phyloP scores from a whole-genome alignment of 2,113 vertebrate genomes.

The Lucifuga dentata region DNA sequence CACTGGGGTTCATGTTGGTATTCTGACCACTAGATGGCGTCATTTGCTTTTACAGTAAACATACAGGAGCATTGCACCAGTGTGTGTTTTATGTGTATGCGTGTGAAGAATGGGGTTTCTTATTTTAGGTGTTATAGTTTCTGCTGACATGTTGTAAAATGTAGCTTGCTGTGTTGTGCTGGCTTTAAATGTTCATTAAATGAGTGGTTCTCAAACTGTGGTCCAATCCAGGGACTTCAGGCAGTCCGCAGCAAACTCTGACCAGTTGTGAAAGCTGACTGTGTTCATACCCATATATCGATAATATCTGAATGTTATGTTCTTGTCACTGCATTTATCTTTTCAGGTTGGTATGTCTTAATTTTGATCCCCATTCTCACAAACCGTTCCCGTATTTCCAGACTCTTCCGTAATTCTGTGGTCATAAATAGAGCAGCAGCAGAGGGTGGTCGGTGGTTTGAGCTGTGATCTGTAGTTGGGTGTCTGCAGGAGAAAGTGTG shows the following conservation, averaged over 20 bases:
- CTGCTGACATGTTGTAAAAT: conserved; percentile 46
- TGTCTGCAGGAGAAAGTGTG: not conserved
- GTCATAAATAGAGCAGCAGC: too few species aligned
- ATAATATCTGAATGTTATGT: too few species aligned
- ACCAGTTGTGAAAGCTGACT: too few species aligned
- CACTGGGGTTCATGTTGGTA: not conserved
- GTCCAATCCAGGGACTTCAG: not conserved
- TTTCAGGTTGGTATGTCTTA: too few species aligned
- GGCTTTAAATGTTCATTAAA: too few species aligned
- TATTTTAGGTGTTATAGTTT: conserved; percentile 6
- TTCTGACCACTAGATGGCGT: conserved; percentile 40
- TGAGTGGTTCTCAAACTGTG: conserved; percentile 4
- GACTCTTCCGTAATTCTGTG: too few species aligned
- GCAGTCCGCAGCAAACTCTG: not conserved
- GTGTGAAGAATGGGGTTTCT: too few species aligned
- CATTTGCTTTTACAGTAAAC: not conserved
- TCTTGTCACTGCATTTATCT: too few species aligned
- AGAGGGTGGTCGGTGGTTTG: not conserved
- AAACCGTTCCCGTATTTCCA: too few species aligned
- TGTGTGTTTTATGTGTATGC: not conserved
- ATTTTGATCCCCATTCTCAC: too few species aligned
- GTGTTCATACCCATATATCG: too few species aligned
- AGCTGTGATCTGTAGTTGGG: not conserved
- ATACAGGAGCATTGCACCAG: fast-evolving
- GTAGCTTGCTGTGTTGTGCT: too few species aligned